A percentile compares a stretch with the other conserved stretches of the same genome.
Conservation (phyloP, 1,140 invertebrate genomes). For the Anoplolepis gracilipes region DNA sequence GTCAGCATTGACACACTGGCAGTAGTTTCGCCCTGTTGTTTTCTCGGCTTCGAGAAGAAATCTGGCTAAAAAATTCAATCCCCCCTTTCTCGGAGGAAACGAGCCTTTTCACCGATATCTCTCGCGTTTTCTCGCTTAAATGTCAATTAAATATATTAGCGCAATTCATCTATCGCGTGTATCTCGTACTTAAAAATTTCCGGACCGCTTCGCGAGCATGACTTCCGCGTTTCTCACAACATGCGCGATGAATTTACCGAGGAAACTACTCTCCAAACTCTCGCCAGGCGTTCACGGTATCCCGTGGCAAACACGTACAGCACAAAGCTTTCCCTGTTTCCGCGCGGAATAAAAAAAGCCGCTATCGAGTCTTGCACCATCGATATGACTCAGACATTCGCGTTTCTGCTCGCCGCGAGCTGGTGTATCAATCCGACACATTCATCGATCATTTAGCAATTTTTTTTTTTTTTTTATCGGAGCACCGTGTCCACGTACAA, state of each 20-base stretch:
- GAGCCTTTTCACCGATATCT: not conserved
- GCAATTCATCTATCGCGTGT: not conserved
- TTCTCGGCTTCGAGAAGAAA: no score
- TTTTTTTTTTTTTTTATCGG: not conserved
- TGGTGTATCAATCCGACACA: no score
- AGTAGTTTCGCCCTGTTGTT: not conserved
- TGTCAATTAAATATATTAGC: not conserved
- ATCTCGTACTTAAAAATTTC: constrained; percentile 5
- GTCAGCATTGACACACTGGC: not conserved
- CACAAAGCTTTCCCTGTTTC: constrained; percentile 29
- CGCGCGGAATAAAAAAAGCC: not conserved
- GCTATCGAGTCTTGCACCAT: constrained; percentile 17
- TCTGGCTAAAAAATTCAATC: not conserved
- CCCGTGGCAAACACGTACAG: not conserved
- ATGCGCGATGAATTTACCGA: constrained; percentile 4
- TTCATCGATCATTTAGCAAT: not conserved
- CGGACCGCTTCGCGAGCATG: not conserved
- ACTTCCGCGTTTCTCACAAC: constrained; percentile 50
- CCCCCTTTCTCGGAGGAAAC: not conserved
- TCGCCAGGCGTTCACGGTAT: not conserved
- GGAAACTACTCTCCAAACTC: not conserved
- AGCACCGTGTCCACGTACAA: not conserved
- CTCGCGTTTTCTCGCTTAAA: not conserved
- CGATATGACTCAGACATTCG: constrained; percentile 19
- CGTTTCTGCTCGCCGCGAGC: not conserved